Evolutionary conservation across 2,113 vertebrate species (phyloP).

Genomic region (Menidia beryllina): DNA sequence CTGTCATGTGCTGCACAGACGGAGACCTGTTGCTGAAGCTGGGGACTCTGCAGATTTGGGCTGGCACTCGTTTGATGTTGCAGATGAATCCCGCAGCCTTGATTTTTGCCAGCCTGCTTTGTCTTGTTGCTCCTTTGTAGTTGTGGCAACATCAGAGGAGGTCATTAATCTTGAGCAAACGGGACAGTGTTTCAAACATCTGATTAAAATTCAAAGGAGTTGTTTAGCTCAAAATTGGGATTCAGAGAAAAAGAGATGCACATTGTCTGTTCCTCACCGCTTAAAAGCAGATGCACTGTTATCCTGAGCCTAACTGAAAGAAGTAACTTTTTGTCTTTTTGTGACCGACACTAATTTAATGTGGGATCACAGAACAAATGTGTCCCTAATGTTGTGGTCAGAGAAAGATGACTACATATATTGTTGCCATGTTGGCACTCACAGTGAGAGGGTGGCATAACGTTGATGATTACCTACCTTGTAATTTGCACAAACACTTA

Average conservation of each 20-base stretch:
- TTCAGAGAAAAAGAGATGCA: constrained; percentile 12
- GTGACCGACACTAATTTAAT: constrained; percentile 27
- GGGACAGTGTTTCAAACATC: constrained; percentile 10
- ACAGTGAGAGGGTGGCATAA: constrained; percentile 71
- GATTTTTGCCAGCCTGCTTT: constrained; percentile 11
- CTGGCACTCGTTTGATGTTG: constrained; percentile 10
- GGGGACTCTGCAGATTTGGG: constrained; percentile 11
- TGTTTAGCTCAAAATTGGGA: constrained; percentile 14
- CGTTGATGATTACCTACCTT: constrained; percentile 38
- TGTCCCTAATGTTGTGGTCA: constrained; percentile 17
- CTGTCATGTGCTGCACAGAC: constrained; percentile 9
- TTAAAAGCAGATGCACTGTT: constrained; percentile 24
- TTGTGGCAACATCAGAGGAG: constrained; percentile 2
- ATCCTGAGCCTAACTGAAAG: constrained; percentile 3
- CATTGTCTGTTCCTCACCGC: constrained; percentile 18
- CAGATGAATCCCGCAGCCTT: constrained; percentile 28
- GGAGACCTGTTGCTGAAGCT: constrained; percentile 42
- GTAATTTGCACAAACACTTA: background rate
- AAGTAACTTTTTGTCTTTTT: constrained; percentile 13
- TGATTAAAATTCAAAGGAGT: constrained; percentile 35
- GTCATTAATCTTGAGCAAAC: constrained; percentile 30
- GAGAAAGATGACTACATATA: constrained; percentile 46
- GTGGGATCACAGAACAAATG: constrained; percentile 55
- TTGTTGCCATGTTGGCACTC: constrained; percentile 57
- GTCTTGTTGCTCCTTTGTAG: constrained; percentile 25